These are phyloP conservation scores for Lithosia quadra DNA, from an alignment of 2,888 invertebrate species.

Conservation along the genomic window DNA sequence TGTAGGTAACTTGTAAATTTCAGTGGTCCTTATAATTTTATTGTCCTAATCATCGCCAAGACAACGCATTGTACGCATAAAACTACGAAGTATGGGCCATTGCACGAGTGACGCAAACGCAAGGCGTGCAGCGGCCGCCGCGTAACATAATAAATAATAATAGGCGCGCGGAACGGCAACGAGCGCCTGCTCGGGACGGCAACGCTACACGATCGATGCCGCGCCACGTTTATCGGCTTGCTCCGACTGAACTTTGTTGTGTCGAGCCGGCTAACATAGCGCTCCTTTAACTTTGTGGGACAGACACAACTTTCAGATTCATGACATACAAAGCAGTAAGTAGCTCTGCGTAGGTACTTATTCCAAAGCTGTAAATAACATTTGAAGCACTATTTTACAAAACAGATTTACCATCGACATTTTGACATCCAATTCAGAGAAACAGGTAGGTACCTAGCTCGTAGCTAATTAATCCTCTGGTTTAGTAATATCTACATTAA, in stretches of 20 bases:
- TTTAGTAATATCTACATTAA: no score
- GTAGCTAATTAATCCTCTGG: no score
- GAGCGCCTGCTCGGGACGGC: constrained; percentile 60
- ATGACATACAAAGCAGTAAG: constrained; percentile 18
- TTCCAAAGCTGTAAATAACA: no score
- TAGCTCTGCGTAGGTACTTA: no score
- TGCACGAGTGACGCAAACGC: constrained; percentile 62
- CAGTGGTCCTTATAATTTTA: not conserved
- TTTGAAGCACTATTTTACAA: no score
- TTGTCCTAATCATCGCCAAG: constrained; percentile 16
- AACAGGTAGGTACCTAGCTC: no score
- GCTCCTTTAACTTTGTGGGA: constrained; percentile 22
- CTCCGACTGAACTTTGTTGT: constrained; percentile 54
- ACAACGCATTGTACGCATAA: not conserved
- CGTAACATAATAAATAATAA: constrained; percentile 69
- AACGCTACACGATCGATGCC: constrained; percentile 69
- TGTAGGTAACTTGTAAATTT: no score
- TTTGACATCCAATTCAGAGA: no score
- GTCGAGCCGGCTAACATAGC: constrained; percentile 38
- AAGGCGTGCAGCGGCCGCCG: constrained; percentile 56
- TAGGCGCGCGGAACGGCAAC: constrained; percentile 65
- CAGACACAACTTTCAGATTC: constrained; percentile 18
- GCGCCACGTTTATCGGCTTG: constrained; percentile 56
- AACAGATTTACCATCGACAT: no score
- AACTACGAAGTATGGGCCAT: constrained; percentile 53